phyloP scores from a whole-genome alignment of 2,797 vertebrate species.

The Staurois parvus region DNA sequence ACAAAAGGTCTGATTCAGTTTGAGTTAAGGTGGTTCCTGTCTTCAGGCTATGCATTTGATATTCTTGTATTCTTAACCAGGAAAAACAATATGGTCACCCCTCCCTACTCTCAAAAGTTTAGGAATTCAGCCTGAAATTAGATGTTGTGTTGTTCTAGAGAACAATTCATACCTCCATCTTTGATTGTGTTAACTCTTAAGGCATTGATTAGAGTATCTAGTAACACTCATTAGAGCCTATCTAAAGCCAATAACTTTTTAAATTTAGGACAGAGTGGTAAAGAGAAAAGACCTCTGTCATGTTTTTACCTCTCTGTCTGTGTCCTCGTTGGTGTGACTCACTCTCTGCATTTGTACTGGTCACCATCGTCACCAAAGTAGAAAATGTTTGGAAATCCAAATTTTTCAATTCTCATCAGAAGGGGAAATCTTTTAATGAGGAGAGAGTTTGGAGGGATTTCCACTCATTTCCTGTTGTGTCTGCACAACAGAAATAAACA shows the following conservation, averaged over 20 bases:
- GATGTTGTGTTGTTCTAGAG: constrained; percentile 13
- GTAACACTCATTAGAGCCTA: no score
- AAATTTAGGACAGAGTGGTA: no score
- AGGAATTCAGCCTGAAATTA: constrained; percentile 18
- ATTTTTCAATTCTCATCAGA: no score
- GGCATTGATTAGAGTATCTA: not conserved
- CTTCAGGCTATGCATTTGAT: constrained; percentile 55
- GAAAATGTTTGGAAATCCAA: not conserved
- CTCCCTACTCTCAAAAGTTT: constrained; percentile 46
- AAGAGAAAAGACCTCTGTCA: no score
- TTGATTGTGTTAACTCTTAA: constrained; percentile 13
- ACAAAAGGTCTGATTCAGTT: constrained; percentile 59
- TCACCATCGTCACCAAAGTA: not conserved
- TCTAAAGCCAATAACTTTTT: no score
- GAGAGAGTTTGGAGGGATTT: no score
- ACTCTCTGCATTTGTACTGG: not conserved
- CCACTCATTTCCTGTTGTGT: no score
- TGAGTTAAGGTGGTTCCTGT: constrained; percentile 45
- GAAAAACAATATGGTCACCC: constrained; percentile 14
- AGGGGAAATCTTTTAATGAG: no score
- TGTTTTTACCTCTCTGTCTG: no score
- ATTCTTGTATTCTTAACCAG: constrained; percentile 40
- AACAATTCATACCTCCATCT: not conserved
- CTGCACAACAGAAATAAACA: no score
- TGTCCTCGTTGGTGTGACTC: not conserved